These are phyloP conservation scores for Remorina albescens DNA, from an alignment of 2,797 vertebrate genomes.

Conservation along the genomic window DNA sequence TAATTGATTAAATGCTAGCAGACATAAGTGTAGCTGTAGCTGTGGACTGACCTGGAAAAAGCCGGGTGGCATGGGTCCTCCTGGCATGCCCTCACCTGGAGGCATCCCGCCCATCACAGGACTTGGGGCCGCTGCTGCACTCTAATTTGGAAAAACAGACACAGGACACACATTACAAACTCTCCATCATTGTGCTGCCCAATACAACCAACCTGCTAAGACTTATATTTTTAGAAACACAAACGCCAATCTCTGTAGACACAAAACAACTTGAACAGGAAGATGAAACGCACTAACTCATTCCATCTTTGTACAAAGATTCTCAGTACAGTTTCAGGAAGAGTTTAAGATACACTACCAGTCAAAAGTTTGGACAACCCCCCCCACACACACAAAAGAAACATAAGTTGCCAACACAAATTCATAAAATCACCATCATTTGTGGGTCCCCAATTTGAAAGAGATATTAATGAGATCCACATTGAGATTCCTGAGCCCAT, in stretches of 20 bases:
- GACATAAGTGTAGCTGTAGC: neutral
- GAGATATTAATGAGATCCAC: constrained; percentile 43
- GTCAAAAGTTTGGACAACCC: neutral
- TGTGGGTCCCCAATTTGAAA: constrained; percentile 4
- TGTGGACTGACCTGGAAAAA: constrained; percentile 94
- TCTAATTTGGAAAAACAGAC: constrained; percentile 82
- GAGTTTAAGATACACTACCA: neutral
- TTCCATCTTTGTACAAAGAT: neutral
- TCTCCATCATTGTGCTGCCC: neutral
- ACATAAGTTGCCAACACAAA: neutral
- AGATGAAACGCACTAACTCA: neutral
- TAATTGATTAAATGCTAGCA: neutral
- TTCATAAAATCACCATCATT: neutral
- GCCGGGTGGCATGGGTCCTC: constrained; percentile 96
- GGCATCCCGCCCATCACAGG: constrained; percentile 99
- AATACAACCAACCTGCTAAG: neutral
- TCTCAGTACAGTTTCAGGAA: neutral
- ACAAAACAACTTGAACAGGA: neutral
- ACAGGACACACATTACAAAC: constrained; percentile 9
- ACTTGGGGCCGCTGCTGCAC: constrained; percentile 97
- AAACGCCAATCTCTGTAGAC: neutral
- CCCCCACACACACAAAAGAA: neutral
- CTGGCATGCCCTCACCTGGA: constrained; percentile 96
- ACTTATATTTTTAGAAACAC: neutral
- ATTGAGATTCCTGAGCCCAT: constrained; percentile 46